Evolutionary conservation across 2,113 vertebrate species (phyloP).

Genomic region (Romanogobio albipinnatus): DNA sequence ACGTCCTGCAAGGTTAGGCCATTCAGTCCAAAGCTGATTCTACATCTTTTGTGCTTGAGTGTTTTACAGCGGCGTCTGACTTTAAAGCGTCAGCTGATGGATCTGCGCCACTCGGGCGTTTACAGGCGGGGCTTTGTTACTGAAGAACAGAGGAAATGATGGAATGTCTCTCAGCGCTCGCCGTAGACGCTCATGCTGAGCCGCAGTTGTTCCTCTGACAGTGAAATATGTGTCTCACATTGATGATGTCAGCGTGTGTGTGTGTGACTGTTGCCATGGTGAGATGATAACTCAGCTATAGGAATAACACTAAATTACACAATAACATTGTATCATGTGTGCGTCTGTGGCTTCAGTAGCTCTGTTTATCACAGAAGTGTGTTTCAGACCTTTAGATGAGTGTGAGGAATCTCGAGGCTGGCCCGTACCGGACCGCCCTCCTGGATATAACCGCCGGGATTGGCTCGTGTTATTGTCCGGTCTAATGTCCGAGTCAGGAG

Average conservation of each 20-base stretch:
- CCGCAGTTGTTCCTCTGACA: slow-evolving; percentile 52
- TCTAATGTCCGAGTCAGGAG: too few species aligned
- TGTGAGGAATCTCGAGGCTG: too few species aligned
- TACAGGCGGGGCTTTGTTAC: not conserved
- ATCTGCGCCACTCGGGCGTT: not conserved
- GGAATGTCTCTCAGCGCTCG: slow-evolving; percentile 56
- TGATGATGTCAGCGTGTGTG: slow-evolving; percentile 60
- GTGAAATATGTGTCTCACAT: slow-evolving; percentile 68
- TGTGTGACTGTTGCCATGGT: slow-evolving; percentile 13
- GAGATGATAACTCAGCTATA: not conserved
- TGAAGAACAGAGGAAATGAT: not conserved
- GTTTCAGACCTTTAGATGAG: too few species aligned
- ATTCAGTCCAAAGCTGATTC: not conserved
- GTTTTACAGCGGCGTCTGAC: slow-evolving; percentile 47
- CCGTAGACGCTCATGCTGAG: slow-evolving; percentile 51
- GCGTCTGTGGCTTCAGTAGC: too few species aligned
- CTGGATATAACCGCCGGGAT: too few species aligned
- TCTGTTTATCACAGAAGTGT: too few species aligned
- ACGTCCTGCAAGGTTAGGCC: not conserved
- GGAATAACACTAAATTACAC: too few species aligned
- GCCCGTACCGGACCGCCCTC: too few species aligned
- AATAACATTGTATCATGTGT: too few species aligned
- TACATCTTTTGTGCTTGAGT: slow-evolving; percentile 41
- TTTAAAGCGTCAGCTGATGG: slow-evolving; percentile 41
- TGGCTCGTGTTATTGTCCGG: too few species aligned